Base-by-base conservation (phyloP, 2,888 invertebrate genomes). In the Eulithis prunata region DNA sequence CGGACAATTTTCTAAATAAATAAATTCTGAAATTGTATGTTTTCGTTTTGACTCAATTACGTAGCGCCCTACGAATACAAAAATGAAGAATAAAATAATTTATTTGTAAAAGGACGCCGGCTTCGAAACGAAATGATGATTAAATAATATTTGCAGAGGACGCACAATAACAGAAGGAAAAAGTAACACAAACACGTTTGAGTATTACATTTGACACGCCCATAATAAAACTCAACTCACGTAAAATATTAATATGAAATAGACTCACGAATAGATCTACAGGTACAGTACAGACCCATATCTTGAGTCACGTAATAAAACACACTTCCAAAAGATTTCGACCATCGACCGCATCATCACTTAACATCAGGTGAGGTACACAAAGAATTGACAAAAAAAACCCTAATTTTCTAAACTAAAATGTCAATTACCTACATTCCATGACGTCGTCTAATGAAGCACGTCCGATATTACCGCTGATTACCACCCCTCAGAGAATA, bases 71-170 rank as follows among this genome's bases (percentile, higher is more conserved):
- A 21, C 4, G 49, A 49, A 14, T 53, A 11, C 47, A 60, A 59
- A 57, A 21, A 45, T 2, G 38, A 51, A 54, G 49, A 55, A 61
- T 65, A 38, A 57, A 58, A 60, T 65, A 62, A 64, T 61, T 70
- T 67, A 56, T 63, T 65, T 65, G 13, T 12, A 14, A 45, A 14
- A 28, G 58, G 46, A 54, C 49, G 49, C 49, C 21, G 49, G 41
- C 21, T 49, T 11, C 7, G 10, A 3, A 38, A 45, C 56, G 46
- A 28, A 38, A 32, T 47, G n/a, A 62, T 60, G 43, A 57, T 14
- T 41, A 47, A 67, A 64, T 55, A 63, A 62, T 63, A 67, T 70
- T 67, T 65, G 21, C 58, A 61, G 46, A 63, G 63, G 67, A 52
- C 57, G 28, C 56, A 43, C 11, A 14, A 54, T 41, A 8, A 41